phyloP scores from a whole-genome alignment of 2,888 invertebrate genomes.

The Eupithecia pulchellata region DNA sequence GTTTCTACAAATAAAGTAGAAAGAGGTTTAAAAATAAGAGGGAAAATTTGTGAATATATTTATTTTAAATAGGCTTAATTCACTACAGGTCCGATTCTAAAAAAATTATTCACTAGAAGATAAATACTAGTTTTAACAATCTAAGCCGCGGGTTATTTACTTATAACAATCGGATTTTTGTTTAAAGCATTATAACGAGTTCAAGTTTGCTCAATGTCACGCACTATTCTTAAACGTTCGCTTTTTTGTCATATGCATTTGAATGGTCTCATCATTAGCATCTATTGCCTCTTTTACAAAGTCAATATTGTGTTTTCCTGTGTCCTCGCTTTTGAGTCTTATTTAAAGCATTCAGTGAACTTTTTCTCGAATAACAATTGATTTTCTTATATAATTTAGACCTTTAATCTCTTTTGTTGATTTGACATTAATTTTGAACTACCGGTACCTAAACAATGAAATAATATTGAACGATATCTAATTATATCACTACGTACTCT shows the following conservation, averaged over 20 bases:
- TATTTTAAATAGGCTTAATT: not conserved
- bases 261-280: constrained; percentile 1
- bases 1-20: too few species aligned
- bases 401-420: not conserved
- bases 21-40: not conserved
- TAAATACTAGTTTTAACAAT: not conserved
- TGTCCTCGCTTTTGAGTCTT: not conserved
- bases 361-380: not conserved
- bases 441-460: not conserved
- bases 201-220: not conserved
- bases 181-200: not conserved
- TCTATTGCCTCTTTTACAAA: not conserved
- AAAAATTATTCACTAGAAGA: not conserved
- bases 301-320: not conserved
- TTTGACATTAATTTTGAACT: not conserved
- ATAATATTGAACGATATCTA: not conserved
- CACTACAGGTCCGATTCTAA: not conserved
- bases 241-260: not conserved
- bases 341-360: not conserved
- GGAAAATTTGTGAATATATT: not conserved
- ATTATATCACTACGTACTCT: not conserved
- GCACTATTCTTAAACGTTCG: not conserved
- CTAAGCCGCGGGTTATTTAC: not conserved
- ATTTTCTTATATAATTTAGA: not conserved
- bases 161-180: not conserved